A percentile compares a stretch with the other conserved stretches of the same genome.
These are phyloP conservation scores for Sebastes nivosus DNA, from an alignment of 2,797 vertebrate species.

Conservation along the genomic window DNA sequence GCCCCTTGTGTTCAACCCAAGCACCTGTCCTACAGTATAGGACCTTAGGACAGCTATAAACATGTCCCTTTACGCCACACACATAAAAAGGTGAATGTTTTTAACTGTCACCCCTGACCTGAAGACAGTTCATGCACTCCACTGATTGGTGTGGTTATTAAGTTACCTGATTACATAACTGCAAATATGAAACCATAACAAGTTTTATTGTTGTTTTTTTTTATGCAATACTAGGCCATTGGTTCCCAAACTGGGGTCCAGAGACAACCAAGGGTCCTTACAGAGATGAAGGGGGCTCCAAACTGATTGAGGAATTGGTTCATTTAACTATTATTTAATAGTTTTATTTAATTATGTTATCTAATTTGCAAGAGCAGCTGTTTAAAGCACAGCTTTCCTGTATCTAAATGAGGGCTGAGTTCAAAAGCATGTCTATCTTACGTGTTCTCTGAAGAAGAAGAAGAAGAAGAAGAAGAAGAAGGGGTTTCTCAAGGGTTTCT, in stretches of 20 bases:
- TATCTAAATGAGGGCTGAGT: neutral
- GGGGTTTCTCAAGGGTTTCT: too few species aligned
- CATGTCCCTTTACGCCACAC: neutral
- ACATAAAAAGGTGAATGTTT: neutral
- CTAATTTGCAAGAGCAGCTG: neutral
- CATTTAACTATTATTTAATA: neutral
- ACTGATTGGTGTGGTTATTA: slow-evolving; percentile 13
- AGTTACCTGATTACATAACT: slow-evolving; percentile 20
- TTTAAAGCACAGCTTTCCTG: neutral
- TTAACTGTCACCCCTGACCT: slow-evolving; percentile 9
- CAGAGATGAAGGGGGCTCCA: neutral
- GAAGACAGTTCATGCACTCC: neutral
- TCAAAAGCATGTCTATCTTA: too few species aligned
- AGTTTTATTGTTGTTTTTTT: neutral
- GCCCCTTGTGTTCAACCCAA: neutral
- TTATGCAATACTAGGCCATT: neutral
- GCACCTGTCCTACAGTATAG: neutral
- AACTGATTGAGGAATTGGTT: neutral
- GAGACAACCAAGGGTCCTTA: neutral
- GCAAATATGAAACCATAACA: neutral
- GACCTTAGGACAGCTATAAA: neutral
- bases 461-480: too few species aligned
- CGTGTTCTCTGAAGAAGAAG: neutral
- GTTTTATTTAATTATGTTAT: neutral
- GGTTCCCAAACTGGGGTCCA: neutral